Percentiles rank a stretch among this genome's conserved stretches.
Conservation (phyloP, 2,113 vertebrate genomes). For the Neodon shergylaensis region DNA sequence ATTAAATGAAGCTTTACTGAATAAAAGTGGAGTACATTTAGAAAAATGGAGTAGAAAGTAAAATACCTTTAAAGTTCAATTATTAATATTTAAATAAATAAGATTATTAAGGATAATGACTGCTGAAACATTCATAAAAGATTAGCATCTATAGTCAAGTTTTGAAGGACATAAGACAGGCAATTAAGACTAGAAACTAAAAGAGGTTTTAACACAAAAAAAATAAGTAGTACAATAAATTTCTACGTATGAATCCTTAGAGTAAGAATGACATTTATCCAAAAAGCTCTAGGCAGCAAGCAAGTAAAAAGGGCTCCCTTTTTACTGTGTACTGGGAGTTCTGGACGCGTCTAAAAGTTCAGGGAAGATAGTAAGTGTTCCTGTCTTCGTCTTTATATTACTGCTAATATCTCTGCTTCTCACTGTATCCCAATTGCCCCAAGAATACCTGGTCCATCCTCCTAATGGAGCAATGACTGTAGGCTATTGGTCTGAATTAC, state of each 20-base stretch:
- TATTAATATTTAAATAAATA: constrained; percentile 12
- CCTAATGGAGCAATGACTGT: background rate
- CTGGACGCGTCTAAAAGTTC: background rate
- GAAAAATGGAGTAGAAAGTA: background rate
- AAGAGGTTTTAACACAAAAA: background rate
- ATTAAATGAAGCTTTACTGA: background rate
- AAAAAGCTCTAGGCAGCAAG: background rate
- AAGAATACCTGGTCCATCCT: background rate
- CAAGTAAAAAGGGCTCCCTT: background rate
- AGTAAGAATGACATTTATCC: background rate
- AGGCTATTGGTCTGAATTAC: background rate
- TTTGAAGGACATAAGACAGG: background rate
- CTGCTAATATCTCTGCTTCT: background rate
- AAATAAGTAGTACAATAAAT: background rate
- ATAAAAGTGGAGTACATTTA: background rate
- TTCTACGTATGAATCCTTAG: background rate
- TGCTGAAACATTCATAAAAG: background rate
- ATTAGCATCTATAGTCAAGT: background rate
- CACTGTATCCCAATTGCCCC: background rate
- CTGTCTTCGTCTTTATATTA: background rate
- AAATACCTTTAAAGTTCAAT: constrained; percentile 20
- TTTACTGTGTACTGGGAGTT: background rate
- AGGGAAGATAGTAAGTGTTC: background rate
- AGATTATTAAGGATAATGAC: constrained; percentile 1
- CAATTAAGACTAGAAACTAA: background rate